Percentiles rank a stretch among this genome's conserved stretches.
Evolutionary conservation across 2,888 invertebrate species (phyloP).

Genomic region (Abrostola triplasia): DNA sequence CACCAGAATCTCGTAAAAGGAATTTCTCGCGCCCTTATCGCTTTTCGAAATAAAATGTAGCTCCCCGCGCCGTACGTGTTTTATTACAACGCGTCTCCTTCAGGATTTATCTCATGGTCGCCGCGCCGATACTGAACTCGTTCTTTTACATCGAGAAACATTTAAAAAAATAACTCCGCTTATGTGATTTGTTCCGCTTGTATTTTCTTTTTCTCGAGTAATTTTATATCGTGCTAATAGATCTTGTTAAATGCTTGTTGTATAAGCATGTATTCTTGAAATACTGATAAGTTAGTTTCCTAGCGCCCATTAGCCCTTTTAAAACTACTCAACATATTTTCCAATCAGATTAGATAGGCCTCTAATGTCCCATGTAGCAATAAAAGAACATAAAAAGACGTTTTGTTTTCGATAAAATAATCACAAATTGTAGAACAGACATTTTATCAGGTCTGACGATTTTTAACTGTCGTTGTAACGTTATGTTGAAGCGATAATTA

Average conservation of each 20-base stretch:
- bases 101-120: conserved; percentile 85
- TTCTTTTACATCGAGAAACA: conserved; percentile 72
- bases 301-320: neutral
- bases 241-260: conserved; percentile 1
- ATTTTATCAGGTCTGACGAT: conserved; percentile 40
- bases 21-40: conserved; percentile 87
- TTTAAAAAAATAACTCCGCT: conserved; percentile 76
- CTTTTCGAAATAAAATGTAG: conserved; percentile 88
- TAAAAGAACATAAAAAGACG: conserved; percentile 49
- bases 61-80: conserved; percentile 85
- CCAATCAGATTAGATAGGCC: conserved; percentile 34
- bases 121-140: conserved; percentile 71
- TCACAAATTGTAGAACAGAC: conserved; percentile 37
- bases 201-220: conserved; percentile 61
- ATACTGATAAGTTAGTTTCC: conserved; percentile 7
- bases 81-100: conserved; percentile 84
- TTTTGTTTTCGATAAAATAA: conserved; percentile 48
- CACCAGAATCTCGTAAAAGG: conserved; percentile 85
- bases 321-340: conserved; percentile 21
- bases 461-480: conserved; percentile 43
- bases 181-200: conserved; percentile 72
- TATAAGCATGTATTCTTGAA: conserved; percentile 7
- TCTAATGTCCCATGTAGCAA: conserved; percentile 28
- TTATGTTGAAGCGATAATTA: conserved; percentile 54
- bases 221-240: conserved; percentile 30